Percentiles rank a stretch among this genome's conserved stretches.
Evolutionary conservation across 2,888 invertebrate genomes (phyloP).

Genomic region (Idaea straminata): DNA sequence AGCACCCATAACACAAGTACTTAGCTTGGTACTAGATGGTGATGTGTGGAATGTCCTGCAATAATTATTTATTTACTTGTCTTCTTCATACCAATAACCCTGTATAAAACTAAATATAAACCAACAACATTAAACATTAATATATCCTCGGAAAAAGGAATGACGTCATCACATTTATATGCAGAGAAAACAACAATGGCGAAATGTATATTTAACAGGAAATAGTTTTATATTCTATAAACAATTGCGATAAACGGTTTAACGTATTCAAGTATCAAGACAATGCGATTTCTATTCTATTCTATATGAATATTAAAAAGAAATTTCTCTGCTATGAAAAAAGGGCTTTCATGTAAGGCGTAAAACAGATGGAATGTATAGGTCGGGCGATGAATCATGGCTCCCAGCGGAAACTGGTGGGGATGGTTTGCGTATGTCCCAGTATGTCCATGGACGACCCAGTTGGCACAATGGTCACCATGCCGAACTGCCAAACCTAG

Average conservation of each 20-base stretch:
- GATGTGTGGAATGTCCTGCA: no score
- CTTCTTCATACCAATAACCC: background rate
- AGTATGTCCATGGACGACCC: no score
- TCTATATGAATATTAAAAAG: background rate
- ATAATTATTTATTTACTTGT: no score
- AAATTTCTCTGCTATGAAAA: background rate
- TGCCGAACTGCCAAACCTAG: no score
- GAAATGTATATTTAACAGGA: conserved; percentile 68
- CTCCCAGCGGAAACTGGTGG: no score
- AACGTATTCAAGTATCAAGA: conserved; percentile 30
- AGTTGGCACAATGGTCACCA: no score
- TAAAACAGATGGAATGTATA: no score
- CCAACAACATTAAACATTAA: conserved; percentile 2
- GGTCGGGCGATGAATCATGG: no score
- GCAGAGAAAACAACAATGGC: conserved; percentile 63
- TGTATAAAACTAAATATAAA: background rate
- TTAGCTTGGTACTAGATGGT: no score
- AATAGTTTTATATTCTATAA: conserved; percentile 72
- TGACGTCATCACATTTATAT: conserved; percentile 59
- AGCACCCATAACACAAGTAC: no score
- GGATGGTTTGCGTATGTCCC: no score
- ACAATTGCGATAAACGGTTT: conserved; percentile 64
- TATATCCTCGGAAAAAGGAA: conserved; percentile 16
- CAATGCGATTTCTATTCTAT: conserved; percentile 30
- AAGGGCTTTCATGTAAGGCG: background rate